Evolutionary conservation across 2,797 vertebrate species (phyloP), one percentile per base, ranked within the genome.

Genomic region (Podarcis siculus): DNA sequence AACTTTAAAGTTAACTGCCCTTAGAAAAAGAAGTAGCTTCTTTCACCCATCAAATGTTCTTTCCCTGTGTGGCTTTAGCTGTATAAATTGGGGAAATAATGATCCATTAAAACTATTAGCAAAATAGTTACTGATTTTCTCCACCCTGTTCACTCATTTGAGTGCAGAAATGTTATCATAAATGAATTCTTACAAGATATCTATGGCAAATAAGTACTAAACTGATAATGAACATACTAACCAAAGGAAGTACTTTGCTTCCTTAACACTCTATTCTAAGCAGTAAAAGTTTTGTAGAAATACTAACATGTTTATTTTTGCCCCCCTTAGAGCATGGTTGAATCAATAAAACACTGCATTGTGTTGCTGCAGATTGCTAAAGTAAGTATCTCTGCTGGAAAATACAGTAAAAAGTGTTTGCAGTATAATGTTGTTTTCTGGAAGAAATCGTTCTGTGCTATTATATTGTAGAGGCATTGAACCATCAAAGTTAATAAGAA

Each of bases 291-390:
- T 32, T 73, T 71, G 27, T 32, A 55, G 15, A 7, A 83, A 86
- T 87, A 30, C 84, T 89, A 55, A 82, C 79, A 90, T 93, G 4
- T 90, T 89, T 84, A 80, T 95, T 95, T 96, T 95, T 72, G 94
- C 95, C 97, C 96, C 96, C 96, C 96, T 81, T 96, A 99, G 99
- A 98, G 97, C 98, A 99, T 99, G 99, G 98, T 99, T 98, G 99
- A 99, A 95, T 99, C 99, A 96, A 99, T 99, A 98, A 99, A 99
- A 96, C 99, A 99, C 97, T 99, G 99, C 97, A 99, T 99, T 95
- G 99, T 99, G 95, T 98, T 99, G 95, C 98, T 99, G 95, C 99
- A 99, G 96, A 99, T 99, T 94, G 99, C 99, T 96, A 99, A 99
- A 98, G 99, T 99, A 98, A 98, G 96, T 93, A 92, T 32, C 71